Base-by-base conservation (phyloP, 1,140 invertebrate genomes). In the Galleria mellonella region DNA sequence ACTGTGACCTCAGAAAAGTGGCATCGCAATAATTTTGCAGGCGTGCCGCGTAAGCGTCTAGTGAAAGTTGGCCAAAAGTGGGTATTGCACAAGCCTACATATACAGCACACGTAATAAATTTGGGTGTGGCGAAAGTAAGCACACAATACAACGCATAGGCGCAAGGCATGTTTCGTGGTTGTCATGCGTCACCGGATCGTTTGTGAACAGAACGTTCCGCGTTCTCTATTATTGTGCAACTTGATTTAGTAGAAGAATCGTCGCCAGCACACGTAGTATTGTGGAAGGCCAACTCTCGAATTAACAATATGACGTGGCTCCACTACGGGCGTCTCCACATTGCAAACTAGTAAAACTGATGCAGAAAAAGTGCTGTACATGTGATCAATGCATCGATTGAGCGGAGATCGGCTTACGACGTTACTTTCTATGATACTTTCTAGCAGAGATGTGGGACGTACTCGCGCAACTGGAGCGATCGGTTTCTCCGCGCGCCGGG, bases 361-460 rank as follows among this genome's bases (percentile, higher is more conserved):
- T 52, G 51, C 54, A 64, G 49, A 61, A 68, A 79, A 78, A 75
- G 66, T 47, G 36, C 43, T 33, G 41, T 50, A 70, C 72, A 72
- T 72, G 74, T 81, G 72, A 82, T 78, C 67, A 61, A 75, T 75
- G 77, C 59, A 72, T 75, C 66, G 70, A 47, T 70, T 60, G 72
- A 55, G 59, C 72, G 70, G 62, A 72, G 70, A 77, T 68, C 64
- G 63, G 56, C 62, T 63, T 62, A 63, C 71, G 70, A 74, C 83
- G 72, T 85, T 85, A 85, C 82, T 85, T 85, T 85, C 82, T 83
- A 84, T 68, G 61, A 79, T 77, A 83, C 78, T 85, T 83, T 83
- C 78, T 83, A 85, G 74, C 74, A 67, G 78, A 83, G 78, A 83
- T 83, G 78, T 85, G 77, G 78, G 77, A 71, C 79, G 79, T 47